Evolutionary conservation across 2,113 vertebrate species (phyloP).

Genomic region (Gasterosteus aculeatus): DNA sequence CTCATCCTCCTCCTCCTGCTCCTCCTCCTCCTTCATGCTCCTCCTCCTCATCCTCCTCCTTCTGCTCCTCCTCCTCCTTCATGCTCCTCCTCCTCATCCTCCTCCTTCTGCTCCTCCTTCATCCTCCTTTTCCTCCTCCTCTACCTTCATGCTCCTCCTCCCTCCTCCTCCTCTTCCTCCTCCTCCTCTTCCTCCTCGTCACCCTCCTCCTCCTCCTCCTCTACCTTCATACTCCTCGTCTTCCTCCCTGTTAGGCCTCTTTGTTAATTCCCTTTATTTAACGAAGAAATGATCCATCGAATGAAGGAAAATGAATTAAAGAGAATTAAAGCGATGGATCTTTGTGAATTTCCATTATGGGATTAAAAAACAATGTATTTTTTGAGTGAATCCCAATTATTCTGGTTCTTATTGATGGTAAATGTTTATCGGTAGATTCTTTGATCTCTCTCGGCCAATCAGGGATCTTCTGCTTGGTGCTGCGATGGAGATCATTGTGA

Average conservation of each 20-base stretch:
- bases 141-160: not conserved
- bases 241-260: not conserved
- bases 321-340: not conserved
- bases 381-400: too few species aligned
- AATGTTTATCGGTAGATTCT: not conserved
- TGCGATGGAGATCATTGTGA: not conserved
- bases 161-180: not conserved
- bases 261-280: not conserved
- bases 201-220: not conserved
- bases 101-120: not conserved
- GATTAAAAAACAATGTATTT: too few species aligned
- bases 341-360: too few species aligned
- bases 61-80: not conserved
- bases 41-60: not conserved
- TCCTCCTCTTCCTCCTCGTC: not conserved
- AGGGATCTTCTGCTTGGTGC: not conserved
- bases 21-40: not conserved
- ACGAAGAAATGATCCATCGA: not conserved
- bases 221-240: too few species aligned
- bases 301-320: not conserved
- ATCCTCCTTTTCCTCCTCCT: not conserved
- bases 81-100: not conserved
- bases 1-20: not conserved
- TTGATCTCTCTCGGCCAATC: conserved; percentile 4
- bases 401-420: not conserved